Evolutionary conservation across 2,797 vertebrate species (phyloP).

Genomic region (Rhabdomys pumilio): DNA sequence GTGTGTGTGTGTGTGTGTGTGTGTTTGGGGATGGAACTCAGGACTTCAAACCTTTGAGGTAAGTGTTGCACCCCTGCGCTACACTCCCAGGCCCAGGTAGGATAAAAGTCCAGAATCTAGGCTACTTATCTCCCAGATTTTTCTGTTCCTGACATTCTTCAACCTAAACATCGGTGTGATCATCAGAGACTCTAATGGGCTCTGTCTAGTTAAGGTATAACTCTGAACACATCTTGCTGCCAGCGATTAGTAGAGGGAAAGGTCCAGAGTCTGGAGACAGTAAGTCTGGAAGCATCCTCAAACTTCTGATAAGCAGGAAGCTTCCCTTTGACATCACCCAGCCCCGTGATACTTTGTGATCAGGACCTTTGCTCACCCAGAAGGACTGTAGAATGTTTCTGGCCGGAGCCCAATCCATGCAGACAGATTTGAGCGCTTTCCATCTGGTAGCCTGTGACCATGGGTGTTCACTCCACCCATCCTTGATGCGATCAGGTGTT

Average conservation of each 20-base stretch:
- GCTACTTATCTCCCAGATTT: neutral
- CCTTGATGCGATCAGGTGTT: neutral
- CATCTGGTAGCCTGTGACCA: neutral
- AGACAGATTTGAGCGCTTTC: no score
- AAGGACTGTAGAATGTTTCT: neutral
- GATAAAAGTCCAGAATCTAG: neutral
- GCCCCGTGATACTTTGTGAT: neutral
- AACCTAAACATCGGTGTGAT: neutral
- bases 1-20: neutral
- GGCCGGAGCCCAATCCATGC: no score
- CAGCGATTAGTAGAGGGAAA: neutral
- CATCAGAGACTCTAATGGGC: neutral
- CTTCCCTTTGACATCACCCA: neutral
- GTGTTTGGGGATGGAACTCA: neutral
- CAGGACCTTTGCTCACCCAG: neutral
- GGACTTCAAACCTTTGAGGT: neutral
- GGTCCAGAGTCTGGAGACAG: neutral
- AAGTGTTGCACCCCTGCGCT: neutral
- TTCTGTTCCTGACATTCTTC: no score
- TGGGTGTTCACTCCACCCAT: neutral
- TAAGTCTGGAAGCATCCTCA: neutral
- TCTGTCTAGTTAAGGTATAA: neutral
- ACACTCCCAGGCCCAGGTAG: neutral
- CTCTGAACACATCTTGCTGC: neutral
- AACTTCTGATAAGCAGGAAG: neutral